Evolutionary conservation across 2,888 invertebrate genomes (phyloP), one percentile per base, ranked within the genome.

Genomic region (Colostygia pectinataria): DNA sequence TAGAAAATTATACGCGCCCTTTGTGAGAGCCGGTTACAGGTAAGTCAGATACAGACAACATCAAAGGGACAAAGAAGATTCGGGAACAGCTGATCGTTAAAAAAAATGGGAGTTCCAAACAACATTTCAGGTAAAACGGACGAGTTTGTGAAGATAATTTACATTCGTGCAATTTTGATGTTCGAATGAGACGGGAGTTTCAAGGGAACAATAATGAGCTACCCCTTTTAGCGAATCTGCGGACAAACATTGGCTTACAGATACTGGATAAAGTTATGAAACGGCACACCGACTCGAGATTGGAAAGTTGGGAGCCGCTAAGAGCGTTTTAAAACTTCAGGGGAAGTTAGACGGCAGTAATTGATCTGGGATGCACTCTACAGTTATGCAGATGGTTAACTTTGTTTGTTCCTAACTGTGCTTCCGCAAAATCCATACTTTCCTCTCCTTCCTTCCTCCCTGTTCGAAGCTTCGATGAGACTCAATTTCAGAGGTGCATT

Each of bases 251-350:
- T 48, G 52, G 33, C 25, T 45, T 45, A 50, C 55, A 48, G 59
- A 29, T 13, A 46, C 47, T 49, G 57, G 56, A 57, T 42, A 45
- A 46, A 63, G 63, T 68, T 65, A 66, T 68, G 66, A 68, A 75
- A 76, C 55, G 53, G 59, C 66, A 68, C 62, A 68, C 68, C 62
- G 57, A 52, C 57, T 46, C 59, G 59, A 68, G 66, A 74, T 71
- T 68, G 68, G 60, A 34, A 78, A 78, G 74, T 80, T 78, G 47
- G 42, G 52, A 50, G 57, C 45, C 25, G 45, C 40, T 55, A 61
- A 63, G 62, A 64, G 65, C 64, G 71, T 72, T 80, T 76, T 71
- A 78, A 73, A 83, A 82, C 74, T 80, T 80, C 57, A 32, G 28
- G 49, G 50, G 41, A 62, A 70, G 66, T 72, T 72, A 59, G 52